phyloP scores from a whole-genome alignment of 2,113 vertebrate species.

The Cepphus grylle region DNA sequence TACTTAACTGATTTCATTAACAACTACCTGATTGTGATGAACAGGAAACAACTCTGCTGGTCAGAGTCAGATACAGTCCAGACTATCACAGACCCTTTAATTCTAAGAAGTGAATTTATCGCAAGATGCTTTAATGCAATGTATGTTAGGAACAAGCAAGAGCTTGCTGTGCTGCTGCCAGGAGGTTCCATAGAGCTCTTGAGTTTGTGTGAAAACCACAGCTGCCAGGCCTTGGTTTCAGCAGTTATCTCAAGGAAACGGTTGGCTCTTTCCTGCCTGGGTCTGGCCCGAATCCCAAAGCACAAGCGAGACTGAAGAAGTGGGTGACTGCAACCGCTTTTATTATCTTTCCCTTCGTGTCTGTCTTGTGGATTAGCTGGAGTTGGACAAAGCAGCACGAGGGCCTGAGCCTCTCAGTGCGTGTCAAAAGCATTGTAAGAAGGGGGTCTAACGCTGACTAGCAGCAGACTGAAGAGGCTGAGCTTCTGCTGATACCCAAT shows the following conservation, averaged over 20 bases:
- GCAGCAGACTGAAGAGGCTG: background rate
- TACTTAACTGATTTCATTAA: background rate
- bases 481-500: slow-evolving; percentile 59
- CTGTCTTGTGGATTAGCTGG: background rate
- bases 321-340: background rate
- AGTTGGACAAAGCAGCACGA: background rate
- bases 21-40: background rate
- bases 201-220: background rate
- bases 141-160: background rate
- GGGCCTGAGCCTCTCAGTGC: background rate
- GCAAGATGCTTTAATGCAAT: background rate
- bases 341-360: background rate
- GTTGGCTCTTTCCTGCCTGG: background rate
- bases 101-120: background rate
- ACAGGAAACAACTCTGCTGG: background rate
- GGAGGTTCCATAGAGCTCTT: background rate
- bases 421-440: background rate
- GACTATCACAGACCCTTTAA: background rate
- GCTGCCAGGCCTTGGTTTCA: background rate
- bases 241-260: background rate
- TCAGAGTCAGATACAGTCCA: background rate
- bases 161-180: background rate
- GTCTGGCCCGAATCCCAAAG: background rate
- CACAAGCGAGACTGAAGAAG: background rate
- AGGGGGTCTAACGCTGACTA: background rate